Conservation (phyloP, 1,140 invertebrate species). For the Nasonia longicornis region DNA sequence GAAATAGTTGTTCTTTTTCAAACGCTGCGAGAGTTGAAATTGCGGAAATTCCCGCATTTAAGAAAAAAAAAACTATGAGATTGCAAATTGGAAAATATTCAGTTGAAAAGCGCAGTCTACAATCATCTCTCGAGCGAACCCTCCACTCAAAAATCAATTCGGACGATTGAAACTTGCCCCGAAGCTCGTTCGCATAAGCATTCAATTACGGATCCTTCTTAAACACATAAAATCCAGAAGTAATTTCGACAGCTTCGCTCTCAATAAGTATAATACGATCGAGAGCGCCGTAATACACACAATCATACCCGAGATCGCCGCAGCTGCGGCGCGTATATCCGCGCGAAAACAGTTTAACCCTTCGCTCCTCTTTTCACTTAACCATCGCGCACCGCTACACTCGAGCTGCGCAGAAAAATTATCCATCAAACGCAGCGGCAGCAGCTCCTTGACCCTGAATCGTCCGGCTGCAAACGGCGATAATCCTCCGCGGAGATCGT, state of each 20-base stretch:
- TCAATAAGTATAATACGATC: not conserved
- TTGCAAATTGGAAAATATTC: too few species aligned
- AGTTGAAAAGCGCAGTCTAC: not conserved
- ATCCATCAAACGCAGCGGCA: not conserved
- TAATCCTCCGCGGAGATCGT: slow-evolving; percentile 28
- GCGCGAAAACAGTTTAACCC: slow-evolving; percentile 14
- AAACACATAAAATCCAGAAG: not conserved
- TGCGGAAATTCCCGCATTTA: too few species aligned
- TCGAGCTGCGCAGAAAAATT: slow-evolving; percentile 9
- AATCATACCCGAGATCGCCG: not conserved
- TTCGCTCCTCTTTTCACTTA: not conserved
- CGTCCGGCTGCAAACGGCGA: slow-evolving; percentile 5
- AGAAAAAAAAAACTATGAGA: too few species aligned
- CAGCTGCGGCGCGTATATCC: too few species aligned
- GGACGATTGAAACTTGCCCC: not conserved
- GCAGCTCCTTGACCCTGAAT: slow-evolving; percentile 2
- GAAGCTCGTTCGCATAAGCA: not conserved
- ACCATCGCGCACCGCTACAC: not conserved
- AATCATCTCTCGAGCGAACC: not conserved
- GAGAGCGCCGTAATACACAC: not conserved
- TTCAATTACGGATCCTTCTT: not conserved
- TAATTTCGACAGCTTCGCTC: slow-evolving; percentile 1
- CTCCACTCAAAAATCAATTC: not conserved
- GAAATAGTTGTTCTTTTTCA: too few species aligned
- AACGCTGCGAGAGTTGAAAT: too few species aligned